These are phyloP conservation scores for Bugulina stolonifera DNA, from an alignment of 2,888 invertebrate species.

Conservation along the genomic window DNA sequence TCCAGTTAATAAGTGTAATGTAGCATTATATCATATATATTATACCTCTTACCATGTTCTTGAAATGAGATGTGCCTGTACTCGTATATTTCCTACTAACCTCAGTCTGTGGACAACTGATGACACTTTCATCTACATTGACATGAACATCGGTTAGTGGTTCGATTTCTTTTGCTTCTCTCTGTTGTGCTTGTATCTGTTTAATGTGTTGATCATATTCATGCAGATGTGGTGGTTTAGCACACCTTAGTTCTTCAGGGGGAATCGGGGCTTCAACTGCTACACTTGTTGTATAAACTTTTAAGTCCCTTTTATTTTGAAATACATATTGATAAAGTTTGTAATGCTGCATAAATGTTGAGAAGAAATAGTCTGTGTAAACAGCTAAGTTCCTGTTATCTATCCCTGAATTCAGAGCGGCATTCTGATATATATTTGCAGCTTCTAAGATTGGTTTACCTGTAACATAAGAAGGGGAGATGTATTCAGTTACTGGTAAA, in stretches of 20 bases:
- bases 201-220: constrained; percentile 39
- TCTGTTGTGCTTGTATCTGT: constrained; percentile 35
- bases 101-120: constrained; percentile 35
- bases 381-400: constrained; percentile 38
- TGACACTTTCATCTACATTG: constrained; percentile 30
- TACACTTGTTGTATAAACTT: constrained; percentile 31
- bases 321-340: constrained; percentile 44
- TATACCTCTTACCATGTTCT: too few species aligned
- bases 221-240: constrained; percentile 37
- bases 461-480: constrained; percentile 28
- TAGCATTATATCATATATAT: too few species aligned
- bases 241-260: constrained; percentile 33
- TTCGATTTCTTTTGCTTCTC: constrained; percentile 32
- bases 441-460: constrained; percentile 35
- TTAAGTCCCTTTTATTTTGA: constrained; percentile 32
- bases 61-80: too few species aligned
- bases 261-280: constrained; percentile 33
- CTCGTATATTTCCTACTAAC: too few species aligned
- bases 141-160: constrained; percentile 30
- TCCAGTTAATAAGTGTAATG: too few species aligned
- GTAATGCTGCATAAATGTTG: constrained; percentile 41
- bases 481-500: too few species aligned
- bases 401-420: constrained; percentile 31
- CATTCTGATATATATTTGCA: constrained; percentile 34
- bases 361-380: constrained; percentile 40